These are phyloP conservation scores for Betta splendens DNA, from an alignment of 2,797 vertebrate species.

Conservation along the genomic window DNA sequence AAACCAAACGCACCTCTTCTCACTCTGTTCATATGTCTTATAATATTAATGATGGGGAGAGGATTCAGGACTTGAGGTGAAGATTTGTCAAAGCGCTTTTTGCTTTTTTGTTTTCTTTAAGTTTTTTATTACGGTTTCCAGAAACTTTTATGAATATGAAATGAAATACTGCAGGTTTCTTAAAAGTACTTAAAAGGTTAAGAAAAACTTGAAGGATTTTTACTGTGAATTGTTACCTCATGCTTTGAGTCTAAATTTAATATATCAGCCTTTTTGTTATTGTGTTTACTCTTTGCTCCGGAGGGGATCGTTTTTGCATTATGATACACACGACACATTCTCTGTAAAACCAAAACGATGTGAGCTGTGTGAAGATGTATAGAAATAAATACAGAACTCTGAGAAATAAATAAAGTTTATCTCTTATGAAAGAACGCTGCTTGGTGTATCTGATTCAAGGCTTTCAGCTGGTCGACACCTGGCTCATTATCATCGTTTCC, in stretches of 20 bases:
- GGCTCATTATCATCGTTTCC: slow-evolving; percentile 3
- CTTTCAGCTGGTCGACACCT: slow-evolving; percentile 19
- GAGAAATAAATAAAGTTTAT: slow-evolving; percentile 91
- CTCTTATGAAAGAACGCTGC: slow-evolving; percentile 86
- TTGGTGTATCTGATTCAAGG: slow-evolving; percentile 81
- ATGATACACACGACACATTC: slow-evolving; percentile 82
- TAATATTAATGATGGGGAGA: slow-evolving; percentile 50
- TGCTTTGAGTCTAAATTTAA: slow-evolving; percentile 89
- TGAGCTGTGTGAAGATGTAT: slow-evolving; percentile 95
- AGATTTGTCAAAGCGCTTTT: slow-evolving; percentile 87
- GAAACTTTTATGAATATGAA: slow-evolving; percentile 79
- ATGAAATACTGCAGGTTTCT: slow-evolving; percentile 86
- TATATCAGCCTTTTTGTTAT: slow-evolving; percentile 84
- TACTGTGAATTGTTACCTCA: slow-evolving; percentile 99
- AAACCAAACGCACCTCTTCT: slow-evolving; percentile 74
- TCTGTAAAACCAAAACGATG: slow-evolving; percentile 83
- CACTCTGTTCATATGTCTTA: slow-evolving; percentile 78
- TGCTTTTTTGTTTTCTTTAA: slow-evolving; percentile 38
- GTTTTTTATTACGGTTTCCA: slow-evolving; percentile 84
- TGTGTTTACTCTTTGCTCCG: slow-evolving; percentile 79
- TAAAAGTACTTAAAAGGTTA: slow-evolving; percentile 84
- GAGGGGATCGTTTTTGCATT: slow-evolving; percentile 82
- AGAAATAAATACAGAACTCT: slow-evolving; percentile 87
- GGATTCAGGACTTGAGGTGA: slow-evolving; percentile 83
- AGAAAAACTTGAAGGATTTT: slow-evolving; percentile 93